These are phyloP conservation scores for Meteorus cinctellus DNA, from an alignment of 2,888 invertebrate genomes.

Conservation along the genomic window DNA sequence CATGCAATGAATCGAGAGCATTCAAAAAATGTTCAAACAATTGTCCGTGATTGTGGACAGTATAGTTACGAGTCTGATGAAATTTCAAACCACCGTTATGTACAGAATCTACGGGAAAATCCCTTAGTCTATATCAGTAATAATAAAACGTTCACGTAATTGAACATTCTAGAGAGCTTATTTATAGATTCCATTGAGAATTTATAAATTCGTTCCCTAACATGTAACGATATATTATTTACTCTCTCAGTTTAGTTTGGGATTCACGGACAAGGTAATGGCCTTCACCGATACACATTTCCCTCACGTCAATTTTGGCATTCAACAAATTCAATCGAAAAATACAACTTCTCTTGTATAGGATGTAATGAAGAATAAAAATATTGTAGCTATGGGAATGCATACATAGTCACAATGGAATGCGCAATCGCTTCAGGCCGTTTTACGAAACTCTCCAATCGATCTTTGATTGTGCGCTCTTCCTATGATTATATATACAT, in stretches of 20 bases:
- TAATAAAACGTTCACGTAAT: no score
- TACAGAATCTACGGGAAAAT: no score
- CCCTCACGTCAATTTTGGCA: slow-evolving; percentile 27
- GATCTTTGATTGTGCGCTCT: not conserved
- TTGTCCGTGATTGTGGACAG: no score
- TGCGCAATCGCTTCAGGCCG: slow-evolving; percentile 15
- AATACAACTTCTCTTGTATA: not conserved
- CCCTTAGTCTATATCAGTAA: no score
- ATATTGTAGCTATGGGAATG: not conserved
- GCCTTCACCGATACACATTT: slow-evolving; percentile 21
- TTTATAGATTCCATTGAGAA: no score
- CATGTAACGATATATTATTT: no score
- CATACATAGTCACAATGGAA: not conserved
- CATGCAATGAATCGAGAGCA: no score
- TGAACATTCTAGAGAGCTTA: no score
- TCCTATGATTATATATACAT: not conserved
- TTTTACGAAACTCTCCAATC: slow-evolving; percentile 19
- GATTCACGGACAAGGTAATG: slow-evolving; percentile 37
- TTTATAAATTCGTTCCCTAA: no score
- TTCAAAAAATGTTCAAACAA: no score
- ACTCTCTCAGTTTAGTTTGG: not conserved
- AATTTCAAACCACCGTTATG: no score
- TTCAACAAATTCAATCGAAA: not conserved
- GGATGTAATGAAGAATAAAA: not conserved
- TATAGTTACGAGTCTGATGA: no score